Evolutionary conservation across 2,797 vertebrate species (phyloP).

Genomic region (Linurgus olivaceus): DNA sequence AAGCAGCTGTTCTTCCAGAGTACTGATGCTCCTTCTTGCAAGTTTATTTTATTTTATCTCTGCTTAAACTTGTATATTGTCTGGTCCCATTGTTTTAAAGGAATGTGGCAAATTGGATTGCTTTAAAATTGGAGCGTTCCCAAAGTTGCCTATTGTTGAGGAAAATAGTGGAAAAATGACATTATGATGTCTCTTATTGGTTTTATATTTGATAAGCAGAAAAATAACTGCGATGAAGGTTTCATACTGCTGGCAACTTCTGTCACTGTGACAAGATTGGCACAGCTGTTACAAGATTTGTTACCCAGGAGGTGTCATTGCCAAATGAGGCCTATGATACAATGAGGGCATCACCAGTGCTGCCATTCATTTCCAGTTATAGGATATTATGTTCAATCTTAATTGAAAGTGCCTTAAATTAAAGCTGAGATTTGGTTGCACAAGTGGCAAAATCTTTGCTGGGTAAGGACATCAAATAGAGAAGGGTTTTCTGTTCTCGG

Average conservation of each 20-base stretch:
- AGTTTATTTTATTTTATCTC: not conserved
- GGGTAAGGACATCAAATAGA: not conserved
- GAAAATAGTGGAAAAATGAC: not conserved
- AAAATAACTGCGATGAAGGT: not conserved
- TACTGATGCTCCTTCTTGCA: not conserved
- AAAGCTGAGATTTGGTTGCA: not conserved
- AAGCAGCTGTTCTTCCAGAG: not conserved
- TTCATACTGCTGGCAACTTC: not conserved
- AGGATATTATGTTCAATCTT: not conserved
- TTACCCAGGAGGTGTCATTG: not conserved
- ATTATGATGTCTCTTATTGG: not conserved
- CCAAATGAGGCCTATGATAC: not conserved
- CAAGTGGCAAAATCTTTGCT: not conserved
- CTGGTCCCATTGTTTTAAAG: not conserved
- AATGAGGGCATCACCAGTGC: no score
- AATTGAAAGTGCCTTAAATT: not conserved
- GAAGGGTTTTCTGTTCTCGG: not conserved
- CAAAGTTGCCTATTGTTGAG: not conserved
- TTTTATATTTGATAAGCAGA: not conserved
- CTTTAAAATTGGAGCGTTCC: not conserved
- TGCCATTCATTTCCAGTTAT: not conserved
- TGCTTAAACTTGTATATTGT: not conserved
- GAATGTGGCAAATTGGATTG: not conserved
- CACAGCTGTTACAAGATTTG: not conserved
- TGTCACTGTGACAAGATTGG: not conserved